A percentile compares a stretch with the other conserved stretches of the same genome.
Evolutionary conservation across 1,140 invertebrate genomes (phyloP).

Genomic region (Cylas formicarius): DNA sequence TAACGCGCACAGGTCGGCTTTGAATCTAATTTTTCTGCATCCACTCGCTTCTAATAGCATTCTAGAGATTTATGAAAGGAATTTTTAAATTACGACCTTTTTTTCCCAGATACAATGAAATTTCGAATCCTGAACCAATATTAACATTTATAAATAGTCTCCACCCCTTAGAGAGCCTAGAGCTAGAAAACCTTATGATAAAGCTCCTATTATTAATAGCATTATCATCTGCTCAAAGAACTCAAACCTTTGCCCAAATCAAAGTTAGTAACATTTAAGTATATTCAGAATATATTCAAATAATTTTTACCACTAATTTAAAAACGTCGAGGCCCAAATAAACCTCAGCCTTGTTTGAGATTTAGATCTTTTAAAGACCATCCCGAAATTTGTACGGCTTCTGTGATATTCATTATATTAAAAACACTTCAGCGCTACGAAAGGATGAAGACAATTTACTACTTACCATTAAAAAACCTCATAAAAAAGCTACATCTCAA

Average conservation of each 20-base stretch:
- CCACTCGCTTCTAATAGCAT: background rate
- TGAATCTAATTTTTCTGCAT: background rate
- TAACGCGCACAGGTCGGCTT: background rate
- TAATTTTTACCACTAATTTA: no score
- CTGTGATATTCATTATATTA: no score
- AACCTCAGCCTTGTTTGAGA: no score
- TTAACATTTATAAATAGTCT: background rate
- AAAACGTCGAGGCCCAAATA: no score
- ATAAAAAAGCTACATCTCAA: no score
- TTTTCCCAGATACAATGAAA: conserved; percentile 1
- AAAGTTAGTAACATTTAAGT: no score
- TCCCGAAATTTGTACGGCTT: no score
- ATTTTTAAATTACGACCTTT: conserved; percentile 1
- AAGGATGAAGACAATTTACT: no score
- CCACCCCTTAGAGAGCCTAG: background rate
- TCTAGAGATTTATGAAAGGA: background rate
- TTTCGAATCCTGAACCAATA: background rate
- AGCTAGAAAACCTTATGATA: background rate
- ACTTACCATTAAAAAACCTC: no score
- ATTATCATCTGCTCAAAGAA: conserved; percentile 1
- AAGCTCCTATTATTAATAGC: background rate
- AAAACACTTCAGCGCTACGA: no score
- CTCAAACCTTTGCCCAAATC: background rate
- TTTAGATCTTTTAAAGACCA: no score
- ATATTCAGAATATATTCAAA: no score